phyloP scores from a whole-genome alignment of 1,140 invertebrate species.

The Drosophila bocqueti region DNA sequence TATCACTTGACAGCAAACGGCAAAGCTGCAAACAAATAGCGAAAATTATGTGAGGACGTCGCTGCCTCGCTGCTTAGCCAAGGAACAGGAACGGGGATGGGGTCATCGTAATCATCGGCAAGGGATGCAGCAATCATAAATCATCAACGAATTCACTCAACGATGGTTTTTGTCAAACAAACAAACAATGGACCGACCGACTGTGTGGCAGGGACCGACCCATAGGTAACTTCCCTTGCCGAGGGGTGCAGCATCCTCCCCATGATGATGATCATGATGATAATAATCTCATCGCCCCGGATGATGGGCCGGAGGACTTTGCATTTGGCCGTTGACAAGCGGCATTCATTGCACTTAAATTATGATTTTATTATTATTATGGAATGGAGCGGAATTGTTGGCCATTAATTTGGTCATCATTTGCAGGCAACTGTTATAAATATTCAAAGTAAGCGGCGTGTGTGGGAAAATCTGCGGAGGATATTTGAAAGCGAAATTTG shows the following conservation, averaged over 20 bases:
- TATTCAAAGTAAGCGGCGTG: constrained; percentile 50
- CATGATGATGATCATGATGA: constrained; percentile 43
- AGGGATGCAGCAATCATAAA: constrained; percentile 78
- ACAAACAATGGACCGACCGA: constrained; percentile 72
- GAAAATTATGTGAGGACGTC: constrained; percentile 68
- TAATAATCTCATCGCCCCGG: constrained; percentile 31
- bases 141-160: constrained; percentile 78
- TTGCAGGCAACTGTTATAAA: constrained; percentile 72
- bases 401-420: constrained; percentile 78
- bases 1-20: constrained; percentile 80
- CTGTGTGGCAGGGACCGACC: constrained; percentile 35
- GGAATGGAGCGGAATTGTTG: constrained; percentile 47
- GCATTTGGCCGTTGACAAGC: constrained; percentile 74
- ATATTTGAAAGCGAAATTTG: constrained; percentile 8
- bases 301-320: constrained; percentile 54
- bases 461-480: constrained; percentile 39
- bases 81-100: constrained; percentile 39
- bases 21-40: constrained; percentile 79
- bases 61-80: constrained; percentile 19
- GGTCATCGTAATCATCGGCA: constrained; percentile 43
- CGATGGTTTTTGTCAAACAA: constrained; percentile 80
- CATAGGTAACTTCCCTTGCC: constrained; percentile 64
- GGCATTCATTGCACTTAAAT: constrained; percentile 80
- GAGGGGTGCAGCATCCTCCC: constrained; percentile 65
- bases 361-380: constrained; percentile 82